These are phyloP conservation scores for Pseudocheirus occidentalis DNA, from an alignment of 2,797 vertebrate species.

Conservation along the genomic window DNA sequence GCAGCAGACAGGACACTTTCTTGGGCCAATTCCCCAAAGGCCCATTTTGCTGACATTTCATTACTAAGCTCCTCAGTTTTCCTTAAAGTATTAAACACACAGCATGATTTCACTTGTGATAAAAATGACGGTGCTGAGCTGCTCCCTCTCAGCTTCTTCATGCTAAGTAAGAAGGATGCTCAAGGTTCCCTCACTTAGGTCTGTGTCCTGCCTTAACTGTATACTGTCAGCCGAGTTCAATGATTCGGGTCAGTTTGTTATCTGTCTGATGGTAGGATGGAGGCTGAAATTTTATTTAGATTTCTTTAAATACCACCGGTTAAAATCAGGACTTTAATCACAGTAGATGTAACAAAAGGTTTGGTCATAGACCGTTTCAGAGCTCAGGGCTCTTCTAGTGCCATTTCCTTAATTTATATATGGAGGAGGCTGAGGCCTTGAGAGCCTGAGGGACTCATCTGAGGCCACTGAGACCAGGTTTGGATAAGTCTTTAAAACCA, in stretches of 20 bases:
- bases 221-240: background rate
- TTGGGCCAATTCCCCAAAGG: background rate
- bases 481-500: no score
- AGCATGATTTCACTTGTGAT: background rate
- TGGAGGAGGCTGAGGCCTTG: background rate
- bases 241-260: background rate
- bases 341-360: background rate
- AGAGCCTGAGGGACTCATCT: background rate
- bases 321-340: background rate
- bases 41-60: slow-evolving; percentile 15
- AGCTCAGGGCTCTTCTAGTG: no score
- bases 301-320: background rate
- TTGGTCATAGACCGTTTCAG: no score
- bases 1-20: slow-evolving; percentile 33
- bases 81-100: background rate
- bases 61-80: background rate
- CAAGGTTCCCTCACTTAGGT: background rate
- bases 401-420: background rate
- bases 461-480: background rate
- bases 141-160: background rate
- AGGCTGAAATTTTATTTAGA: background rate
- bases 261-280: background rate
- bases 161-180: background rate
- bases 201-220: no score
- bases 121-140: background rate